Conservation (phyloP, 2,113 vertebrate genomes). For the Semnornis frantzii region DNA sequence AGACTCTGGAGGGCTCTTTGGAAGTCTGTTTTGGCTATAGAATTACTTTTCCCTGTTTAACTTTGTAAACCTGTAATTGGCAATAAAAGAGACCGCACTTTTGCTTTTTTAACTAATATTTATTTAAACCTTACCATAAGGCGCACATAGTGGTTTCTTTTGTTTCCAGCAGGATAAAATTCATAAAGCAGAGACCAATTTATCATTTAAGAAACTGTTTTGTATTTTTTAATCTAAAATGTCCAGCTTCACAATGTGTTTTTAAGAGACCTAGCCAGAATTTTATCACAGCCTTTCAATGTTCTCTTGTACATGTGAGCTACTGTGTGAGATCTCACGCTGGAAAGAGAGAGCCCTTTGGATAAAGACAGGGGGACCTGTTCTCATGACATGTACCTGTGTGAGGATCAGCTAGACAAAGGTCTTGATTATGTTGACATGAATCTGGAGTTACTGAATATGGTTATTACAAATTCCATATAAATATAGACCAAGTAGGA, state of each 20-base stretch:
- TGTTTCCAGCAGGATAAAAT: slow-evolving; percentile 63
- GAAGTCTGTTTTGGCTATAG: slow-evolving; percentile 55
- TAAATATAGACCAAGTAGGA: neutral
- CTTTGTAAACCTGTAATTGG: slow-evolving; percentile 71
- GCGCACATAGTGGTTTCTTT: slow-evolving; percentile 61
- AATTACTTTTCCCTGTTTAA: slow-evolving; percentile 54
- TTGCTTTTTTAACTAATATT: slow-evolving; percentile 68
- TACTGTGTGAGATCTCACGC: neutral
- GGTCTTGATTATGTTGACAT: neutral
- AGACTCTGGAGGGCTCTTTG: slow-evolving; percentile 49
- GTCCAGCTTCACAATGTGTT: neutral
- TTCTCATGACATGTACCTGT: accelerated
- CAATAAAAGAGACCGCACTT: slow-evolving; percentile 70
- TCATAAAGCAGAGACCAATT: slow-evolving; percentile 53
- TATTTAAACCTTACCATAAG: slow-evolving; percentile 73
- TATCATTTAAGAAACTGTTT: slow-evolving; percentile 53
- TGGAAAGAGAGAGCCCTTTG: neutral
- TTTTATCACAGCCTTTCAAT: neutral
- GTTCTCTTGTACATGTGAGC: neutral
- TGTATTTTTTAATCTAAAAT: slow-evolving; percentile 50
- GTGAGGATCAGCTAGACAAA: neutral
- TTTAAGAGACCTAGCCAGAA: neutral
- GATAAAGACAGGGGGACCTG: neutral
- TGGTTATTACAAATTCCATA: neutral
- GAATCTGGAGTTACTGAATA: neutral